Evolutionary conservation across 2,888 invertebrate genomes (phyloP), one percentile per base, ranked within the genome.

Genomic region (Morpho deidamia): DNA sequence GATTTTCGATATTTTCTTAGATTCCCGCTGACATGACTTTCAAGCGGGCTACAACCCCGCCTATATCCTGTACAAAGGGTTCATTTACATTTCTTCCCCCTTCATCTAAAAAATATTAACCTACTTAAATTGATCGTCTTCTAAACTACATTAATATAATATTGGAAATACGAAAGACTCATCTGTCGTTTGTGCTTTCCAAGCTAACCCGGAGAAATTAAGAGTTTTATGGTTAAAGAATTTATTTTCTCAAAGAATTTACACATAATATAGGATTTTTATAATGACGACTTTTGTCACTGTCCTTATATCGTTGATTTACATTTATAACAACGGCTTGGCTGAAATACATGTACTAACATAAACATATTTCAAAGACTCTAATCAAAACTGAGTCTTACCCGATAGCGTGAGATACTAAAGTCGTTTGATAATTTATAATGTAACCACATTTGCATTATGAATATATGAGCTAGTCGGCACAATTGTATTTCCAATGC

Each of bases 401-500:
- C 14, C 7, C 8, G 14, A 14, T 3, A 7, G 45, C 4, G 14
- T 37, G 35, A 37, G 37, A 45, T 7, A 12, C n/a, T 2, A 14
- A 1, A 45, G 8, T 45, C 14, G 37, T 14, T 11, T 45, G 14
- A 45, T 12, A 9, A 11, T 7, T 44, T 23, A 34, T 10, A 37
- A 48, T 48, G 38, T 50, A 51, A 44, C 41, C 23, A 40, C 48
- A 48, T 45, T 45, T 49, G 52, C 48, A 44, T 37, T 44, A 56
- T 48, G 40, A 56, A 52, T 56, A 48, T 51, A 40, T 55, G 43
- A 55, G 34, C 39, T 33, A 47, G 47, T 11, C 35, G 33, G 39
- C 35, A 47, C 47, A 51, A 55, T 51, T 44, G 47, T 55, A 11
- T 11, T 49, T 40, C 47, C 53, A 44, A 54, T 55, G 51, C 55